These are phyloP conservation scores for Marasmarcha lunaedactyla DNA, from an alignment of 2,888 invertebrate species.

Conservation along the genomic window DNA sequence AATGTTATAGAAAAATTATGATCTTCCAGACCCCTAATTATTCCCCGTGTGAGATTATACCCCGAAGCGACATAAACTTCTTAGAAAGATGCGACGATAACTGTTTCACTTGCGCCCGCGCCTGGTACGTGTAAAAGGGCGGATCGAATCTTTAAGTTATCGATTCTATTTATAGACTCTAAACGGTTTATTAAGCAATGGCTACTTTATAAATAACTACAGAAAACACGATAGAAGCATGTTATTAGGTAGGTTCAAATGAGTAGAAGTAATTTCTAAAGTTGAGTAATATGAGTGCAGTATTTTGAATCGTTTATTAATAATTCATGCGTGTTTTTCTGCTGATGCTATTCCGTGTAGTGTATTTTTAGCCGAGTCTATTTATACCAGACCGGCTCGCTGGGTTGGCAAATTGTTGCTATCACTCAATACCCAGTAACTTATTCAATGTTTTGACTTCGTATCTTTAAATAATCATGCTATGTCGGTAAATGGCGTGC, in stretches of 20 bases:
- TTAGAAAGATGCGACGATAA: constrained; percentile 27
- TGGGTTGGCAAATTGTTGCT: constrained; percentile 26
- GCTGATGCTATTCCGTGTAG: constrained; percentile 16
- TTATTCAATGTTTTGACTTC: constrained; percentile 16
- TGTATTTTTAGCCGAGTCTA: constrained; percentile 57
- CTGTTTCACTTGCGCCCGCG: constrained; percentile 8
- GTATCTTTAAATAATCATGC: not conserved
- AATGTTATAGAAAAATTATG: constrained; percentile 39
- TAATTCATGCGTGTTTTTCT: too few relatives aligned
- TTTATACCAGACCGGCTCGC: constrained; percentile 57
- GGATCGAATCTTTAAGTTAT: not conserved
- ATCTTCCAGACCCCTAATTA: constrained; percentile 29
- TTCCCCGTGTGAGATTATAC: constrained; percentile 24
- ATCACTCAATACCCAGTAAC: constrained; percentile 38
- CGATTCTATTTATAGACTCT: not conserved
- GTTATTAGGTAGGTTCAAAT: too few relatives aligned
- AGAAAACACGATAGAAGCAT: too few relatives aligned
- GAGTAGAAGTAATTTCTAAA: too few relatives aligned
- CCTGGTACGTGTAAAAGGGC: not conserved
- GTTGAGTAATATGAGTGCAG: too few relatives aligned
- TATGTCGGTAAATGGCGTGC: too few relatives aligned
- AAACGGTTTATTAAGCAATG: not conserved
- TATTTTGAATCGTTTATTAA: too few relatives aligned
- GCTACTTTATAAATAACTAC: not conserved
- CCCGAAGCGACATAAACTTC: constrained; percentile 26